Base-by-base conservation (phyloP, 2,797 vertebrate species). In the Onychomys torridus region DNA sequence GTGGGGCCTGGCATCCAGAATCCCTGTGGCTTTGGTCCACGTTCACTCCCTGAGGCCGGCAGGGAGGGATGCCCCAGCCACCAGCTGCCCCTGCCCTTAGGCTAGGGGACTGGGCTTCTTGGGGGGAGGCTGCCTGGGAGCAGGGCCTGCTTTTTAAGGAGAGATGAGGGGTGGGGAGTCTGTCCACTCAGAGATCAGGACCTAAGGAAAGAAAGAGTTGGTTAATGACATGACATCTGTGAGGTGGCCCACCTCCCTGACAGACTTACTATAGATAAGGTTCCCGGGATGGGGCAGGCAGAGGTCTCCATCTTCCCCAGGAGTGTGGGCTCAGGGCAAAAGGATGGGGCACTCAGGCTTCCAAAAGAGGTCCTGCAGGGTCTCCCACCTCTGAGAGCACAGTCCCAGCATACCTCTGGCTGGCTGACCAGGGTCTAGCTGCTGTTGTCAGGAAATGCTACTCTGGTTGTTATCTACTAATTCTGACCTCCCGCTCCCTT, bases 81-180 rank as follows among this genome's bases (percentile, higher is more conserved):
- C 90, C 92, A 59, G 84, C 79, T 52, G 86, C 87, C 91, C 95
- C 69, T 37, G 61, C 82, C 89, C 84, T 75, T 73, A 46, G 69
- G 89, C 29, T 34, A 63, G 21, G 76, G 40, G 93, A 11, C 93
- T 67, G 81, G 57, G 82, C 79, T 87, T 90, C 86, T 46, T 0
- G 32, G 75, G 2, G 2, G 88, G 90, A 96, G 85, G 94, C 94
- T 79, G 92, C 81, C 55, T 27, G 93, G 90, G 63, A 96, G 97
- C 97, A 97, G 76, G 97, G 96, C 95, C 98, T 98, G 97, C 40
- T 96, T 95, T 91, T 37, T 61, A 96, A 77, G 76, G 32, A 43
- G 87, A 78, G 77, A 93, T 81, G 57, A 46, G n/a, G 87, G 59
- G 23, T 55, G 77, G 92, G 90, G 67, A 3, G 4, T 32, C 67